Evolutionary conservation across 2,797 vertebrate species (phyloP), one percentile per base, ranked within the genome.

Genomic region (Leptodactylus fallax): DNA sequence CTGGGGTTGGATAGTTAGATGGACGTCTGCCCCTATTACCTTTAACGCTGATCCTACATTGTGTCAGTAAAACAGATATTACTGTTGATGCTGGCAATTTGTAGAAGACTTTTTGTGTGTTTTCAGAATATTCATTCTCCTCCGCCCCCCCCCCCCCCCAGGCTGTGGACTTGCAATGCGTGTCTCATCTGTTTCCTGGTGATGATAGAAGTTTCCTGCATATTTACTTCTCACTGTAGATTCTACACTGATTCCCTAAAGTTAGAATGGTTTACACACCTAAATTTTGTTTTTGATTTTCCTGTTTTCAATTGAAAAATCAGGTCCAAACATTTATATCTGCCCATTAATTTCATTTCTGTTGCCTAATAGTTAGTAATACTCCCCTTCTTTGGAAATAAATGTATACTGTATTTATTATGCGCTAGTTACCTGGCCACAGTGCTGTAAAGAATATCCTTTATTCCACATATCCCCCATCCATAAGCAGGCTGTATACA

Each of bases 171-270:
- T 21, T 60, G 53, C 16, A 8, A 47, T 47, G 12, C 19, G 23
- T 49, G 63, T 61, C 19, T 71, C 56, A 83, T 83, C 72, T 74
- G 49, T 85, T 88, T 88, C 87, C 87, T 85, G 83, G 55, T 12
- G 21, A 58, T 56, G 74, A 88, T 36, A 76, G 13, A 81, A 16
- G 25, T 88, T 88, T 88, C 87, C 87, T 88, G 87, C 56, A 17
- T 72, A 36, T 16, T 85, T 69, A 45, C 76, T 27, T 47, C 45
- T 51, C 36, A 79, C 27, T 58, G 51, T 55, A 23, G 56, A n/a
- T 12, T 63, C 14, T 60, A 7, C 49, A 47, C 9, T 6, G 19
- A 21, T 85, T 85, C 21, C 77, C 17, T 19, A 51, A 55, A 36
- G 23, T 11, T 80, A 80, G 10, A 56, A 25, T 47, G 58, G 7